phyloP scores from a whole-genome alignment of 2,113 vertebrate species.

The Anguilla japonica region DNA sequence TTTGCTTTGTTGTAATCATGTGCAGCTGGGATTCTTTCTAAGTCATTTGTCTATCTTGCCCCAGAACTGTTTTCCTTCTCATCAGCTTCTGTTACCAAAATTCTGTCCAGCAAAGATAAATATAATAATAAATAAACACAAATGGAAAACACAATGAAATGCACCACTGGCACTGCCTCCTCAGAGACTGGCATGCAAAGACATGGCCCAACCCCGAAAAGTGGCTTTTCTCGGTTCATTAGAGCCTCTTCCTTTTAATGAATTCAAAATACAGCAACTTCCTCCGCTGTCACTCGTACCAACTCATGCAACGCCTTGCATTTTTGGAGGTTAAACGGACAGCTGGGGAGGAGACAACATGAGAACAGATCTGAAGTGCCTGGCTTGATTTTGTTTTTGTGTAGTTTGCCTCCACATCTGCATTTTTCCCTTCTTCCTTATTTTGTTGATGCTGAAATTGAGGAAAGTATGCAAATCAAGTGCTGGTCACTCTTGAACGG shows the following conservation, averaged over 20 bases:
- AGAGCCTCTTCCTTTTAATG: background rate
- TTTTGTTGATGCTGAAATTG: background rate
- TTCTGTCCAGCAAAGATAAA: no score
- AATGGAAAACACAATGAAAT: no score
- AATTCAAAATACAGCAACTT: background rate
- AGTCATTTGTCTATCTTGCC: no score
- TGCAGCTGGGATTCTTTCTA: no score
- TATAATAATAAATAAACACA: no score
- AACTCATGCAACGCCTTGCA: background rate
- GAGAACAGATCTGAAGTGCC: background rate
- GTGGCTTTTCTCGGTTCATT: no score
- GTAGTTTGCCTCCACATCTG: background rate
- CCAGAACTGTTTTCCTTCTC: no score
- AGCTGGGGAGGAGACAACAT: background rate
- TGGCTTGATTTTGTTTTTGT: background rate
- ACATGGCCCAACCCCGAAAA: no score
- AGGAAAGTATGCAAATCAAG: background rate
- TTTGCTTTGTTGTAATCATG: no score
- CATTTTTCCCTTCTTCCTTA: background rate
- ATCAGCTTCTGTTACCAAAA: no score
- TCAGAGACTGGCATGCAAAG: no score
- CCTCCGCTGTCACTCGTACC: background rate
- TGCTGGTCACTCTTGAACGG: slow-evolving; percentile 5
- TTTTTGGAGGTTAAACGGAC: background rate
- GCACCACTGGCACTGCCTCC: no score